Percentiles rank a stretch among this genome's conserved stretches.
Evolutionary conservation across 2,113 vertebrate species (phyloP).

Genomic region (Typhlomys cinereus): DNA sequence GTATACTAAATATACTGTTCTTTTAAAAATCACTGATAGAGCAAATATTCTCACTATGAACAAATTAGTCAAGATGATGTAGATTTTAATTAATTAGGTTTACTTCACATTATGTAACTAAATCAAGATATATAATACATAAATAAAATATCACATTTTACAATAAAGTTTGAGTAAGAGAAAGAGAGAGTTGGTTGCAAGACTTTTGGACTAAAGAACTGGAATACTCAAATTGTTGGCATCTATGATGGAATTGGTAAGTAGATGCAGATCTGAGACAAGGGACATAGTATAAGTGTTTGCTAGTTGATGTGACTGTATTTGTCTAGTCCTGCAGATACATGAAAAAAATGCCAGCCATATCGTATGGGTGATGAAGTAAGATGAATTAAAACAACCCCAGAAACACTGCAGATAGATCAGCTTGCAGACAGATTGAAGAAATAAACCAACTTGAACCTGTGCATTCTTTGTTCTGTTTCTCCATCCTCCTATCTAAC

Average conservation of each 20-base stretch:
- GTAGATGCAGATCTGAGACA: not conserved
- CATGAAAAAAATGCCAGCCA: not conserved
- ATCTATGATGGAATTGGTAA: not conserved
- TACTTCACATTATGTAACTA: not conserved
- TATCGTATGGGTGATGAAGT: not conserved
- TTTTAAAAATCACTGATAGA: not conserved
- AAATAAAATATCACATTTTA: no score
- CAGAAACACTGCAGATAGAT: not conserved
- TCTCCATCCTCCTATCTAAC: no score
- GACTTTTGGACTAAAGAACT: not conserved
- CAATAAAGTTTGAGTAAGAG: not conserved
- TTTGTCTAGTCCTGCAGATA: not conserved
- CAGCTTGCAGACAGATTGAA: not conserved
- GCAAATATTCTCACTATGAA: not conserved
- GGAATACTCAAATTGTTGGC: not conserved
- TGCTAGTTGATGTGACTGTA: not conserved
- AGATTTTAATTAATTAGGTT: not conserved
- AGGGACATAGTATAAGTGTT: not conserved
- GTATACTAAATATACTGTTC: not conserved
- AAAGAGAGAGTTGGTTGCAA: not conserved
- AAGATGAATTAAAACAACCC: not conserved
- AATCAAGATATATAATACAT: no score
- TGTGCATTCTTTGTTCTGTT: no score
- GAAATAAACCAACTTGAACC: no score
- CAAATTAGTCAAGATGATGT: not conserved